These are phyloP conservation scores for Sinonovacula constricta DNA, from an alignment of 1,140 invertebrate genomes.

Conservation along the genomic window DNA sequence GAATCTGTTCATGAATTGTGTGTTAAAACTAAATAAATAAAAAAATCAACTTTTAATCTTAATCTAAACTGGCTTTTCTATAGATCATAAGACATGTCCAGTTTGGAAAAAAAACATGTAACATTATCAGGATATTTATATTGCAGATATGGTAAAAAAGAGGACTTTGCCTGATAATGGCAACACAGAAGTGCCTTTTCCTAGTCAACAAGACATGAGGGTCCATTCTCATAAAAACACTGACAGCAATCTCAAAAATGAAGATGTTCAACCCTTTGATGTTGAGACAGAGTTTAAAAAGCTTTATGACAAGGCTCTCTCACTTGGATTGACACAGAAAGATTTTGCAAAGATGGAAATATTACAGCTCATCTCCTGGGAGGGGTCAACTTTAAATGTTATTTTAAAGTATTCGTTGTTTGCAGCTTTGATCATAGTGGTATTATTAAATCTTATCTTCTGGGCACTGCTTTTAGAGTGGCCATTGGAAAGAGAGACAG, in stretches of 20 bases:
- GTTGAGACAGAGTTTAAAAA: constrained; percentile 59
- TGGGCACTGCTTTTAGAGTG: constrained; percentile 61
- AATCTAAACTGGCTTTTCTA: too few species aligned
- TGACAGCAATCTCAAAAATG: neutral
- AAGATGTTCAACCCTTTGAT: too few species aligned
- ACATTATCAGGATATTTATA: too few species aligned
- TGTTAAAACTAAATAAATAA: too few species aligned
- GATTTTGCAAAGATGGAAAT: constrained; percentile 60
- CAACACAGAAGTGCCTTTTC: neutral
- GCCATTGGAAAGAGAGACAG: constrained; percentile 60
- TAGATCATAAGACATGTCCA: too few species aligned
- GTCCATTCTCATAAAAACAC: neutral
- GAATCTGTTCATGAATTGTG: too few species aligned
- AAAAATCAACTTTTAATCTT: too few species aligned
- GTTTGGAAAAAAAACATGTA: too few species aligned
- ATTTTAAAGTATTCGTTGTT: constrained; percentile 3
- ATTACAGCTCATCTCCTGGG: constrained; percentile 41
- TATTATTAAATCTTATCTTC: constrained; percentile 40
- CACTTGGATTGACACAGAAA: constrained; percentile 60
- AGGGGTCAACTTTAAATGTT: constrained; percentile 31
- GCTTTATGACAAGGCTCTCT: constrained; percentile 60
- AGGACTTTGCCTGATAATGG: neutral
- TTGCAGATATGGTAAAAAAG: too few species aligned
- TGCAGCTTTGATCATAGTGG: constrained; percentile 20
- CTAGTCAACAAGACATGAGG: neutral